Conservation (phyloP, 2,113 vertebrate genomes). For the Macrotis lagotis region DNA sequence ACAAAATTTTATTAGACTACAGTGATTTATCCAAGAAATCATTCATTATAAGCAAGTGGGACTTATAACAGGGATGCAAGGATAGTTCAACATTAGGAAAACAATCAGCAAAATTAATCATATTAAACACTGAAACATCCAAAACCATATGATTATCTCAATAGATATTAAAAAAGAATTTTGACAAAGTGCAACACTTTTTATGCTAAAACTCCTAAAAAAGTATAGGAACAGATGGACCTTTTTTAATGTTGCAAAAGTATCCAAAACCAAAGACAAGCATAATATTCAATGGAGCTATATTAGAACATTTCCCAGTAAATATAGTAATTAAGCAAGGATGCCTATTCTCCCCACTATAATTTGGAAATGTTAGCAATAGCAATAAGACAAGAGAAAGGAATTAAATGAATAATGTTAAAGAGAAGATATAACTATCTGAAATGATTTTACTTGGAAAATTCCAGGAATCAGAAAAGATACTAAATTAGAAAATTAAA, state of each 20-base stretch:
- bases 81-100: not conserved
- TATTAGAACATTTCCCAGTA: not conserved
- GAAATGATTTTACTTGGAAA: not conserved
- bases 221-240: not conserved
- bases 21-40: not conserved
- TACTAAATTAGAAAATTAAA: not conserved
- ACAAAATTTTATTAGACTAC: not conserved
- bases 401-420: not conserved
- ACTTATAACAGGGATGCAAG: not conserved
- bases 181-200: not conserved
- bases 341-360: not conserved
- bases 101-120: not conserved
- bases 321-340: not conserved
- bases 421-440: not conserved
- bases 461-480: not conserved
- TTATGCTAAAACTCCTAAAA: not conserved
- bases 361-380: not conserved
- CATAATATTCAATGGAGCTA: not conserved
- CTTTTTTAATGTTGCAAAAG: not conserved
- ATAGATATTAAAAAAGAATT: not conserved
- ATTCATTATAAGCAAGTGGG: not conserved
- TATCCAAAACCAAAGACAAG: not conserved
- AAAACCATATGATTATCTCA: not conserved
- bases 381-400: not conserved
- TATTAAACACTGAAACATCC: not conserved